Percentiles rank a stretch among this genome's conserved stretches.
Evolutionary conservation across 2,797 vertebrate genomes (phyloP).

Genomic region (Antennarius maculatus): DNA sequence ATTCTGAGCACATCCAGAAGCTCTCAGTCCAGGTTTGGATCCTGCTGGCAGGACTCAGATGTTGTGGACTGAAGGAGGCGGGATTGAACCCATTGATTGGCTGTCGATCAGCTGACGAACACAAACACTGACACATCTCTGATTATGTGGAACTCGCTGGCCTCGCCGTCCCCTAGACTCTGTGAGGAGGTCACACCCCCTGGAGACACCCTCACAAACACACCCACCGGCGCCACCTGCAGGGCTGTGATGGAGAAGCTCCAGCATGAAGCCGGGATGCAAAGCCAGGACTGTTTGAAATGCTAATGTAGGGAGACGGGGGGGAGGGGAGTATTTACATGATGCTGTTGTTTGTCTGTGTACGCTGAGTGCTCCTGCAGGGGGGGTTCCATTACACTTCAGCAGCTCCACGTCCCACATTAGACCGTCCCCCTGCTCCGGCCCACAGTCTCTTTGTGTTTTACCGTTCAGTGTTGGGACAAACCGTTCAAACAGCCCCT

Average conservation of each 20-base stretch:
- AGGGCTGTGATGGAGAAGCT: slow-evolving; percentile 72
- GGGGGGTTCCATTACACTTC: slow-evolving; percentile 60
- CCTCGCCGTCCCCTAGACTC: slow-evolving; percentile 35
- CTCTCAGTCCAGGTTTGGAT: slow-evolving; percentile 72
- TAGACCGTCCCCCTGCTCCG: slow-evolving; percentile 29
- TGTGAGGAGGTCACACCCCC: slow-evolving; percentile 67
- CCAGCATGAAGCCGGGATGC: slow-evolving; percentile 71
- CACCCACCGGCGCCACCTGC: slow-evolving; percentile 61
- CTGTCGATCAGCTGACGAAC: slow-evolving; percentile 40
- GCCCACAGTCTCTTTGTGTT: slow-evolving; percentile 48
- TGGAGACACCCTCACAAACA: slow-evolving; percentile 42
- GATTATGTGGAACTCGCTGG: slow-evolving; percentile 57
- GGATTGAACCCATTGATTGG: slow-evolving; percentile 55
- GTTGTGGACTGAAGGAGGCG: slow-evolving; percentile 68
- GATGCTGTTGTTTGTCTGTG: slow-evolving; percentile 73
- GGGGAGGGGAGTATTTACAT: slow-evolving; percentile 72
- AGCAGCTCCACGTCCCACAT: slow-evolving; percentile 52
- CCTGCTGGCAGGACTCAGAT: slow-evolving; percentile 68
- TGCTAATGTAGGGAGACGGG: slow-evolving; percentile 71
- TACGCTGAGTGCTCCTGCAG: slow-evolving; percentile 70
- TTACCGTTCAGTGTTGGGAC: slow-evolving; percentile 38
- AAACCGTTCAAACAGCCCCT: slow-evolving; percentile 21
- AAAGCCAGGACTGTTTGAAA: slow-evolving; percentile 83
- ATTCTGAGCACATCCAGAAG: slow-evolving; percentile 66
- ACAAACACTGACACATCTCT: slow-evolving; percentile 63